Conservation (phyloP, 1,140 invertebrate species). For the Ceratina australensis region DNA sequence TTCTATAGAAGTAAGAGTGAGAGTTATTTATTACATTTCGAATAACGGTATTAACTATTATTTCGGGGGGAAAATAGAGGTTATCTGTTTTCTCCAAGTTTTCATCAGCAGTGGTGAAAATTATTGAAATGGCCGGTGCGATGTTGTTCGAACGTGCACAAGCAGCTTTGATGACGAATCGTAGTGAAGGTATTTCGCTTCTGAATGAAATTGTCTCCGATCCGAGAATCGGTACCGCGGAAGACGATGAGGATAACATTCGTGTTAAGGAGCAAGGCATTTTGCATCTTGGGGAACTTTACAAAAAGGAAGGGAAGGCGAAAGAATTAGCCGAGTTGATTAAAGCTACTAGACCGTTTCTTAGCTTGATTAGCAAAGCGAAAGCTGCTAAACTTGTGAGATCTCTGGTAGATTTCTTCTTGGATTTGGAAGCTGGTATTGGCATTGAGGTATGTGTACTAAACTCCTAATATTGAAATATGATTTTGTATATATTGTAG, state of each 20-base stretch:
- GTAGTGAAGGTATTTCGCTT: slow-evolving; percentile 85
- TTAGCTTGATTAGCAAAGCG: slow-evolving; percentile 97
- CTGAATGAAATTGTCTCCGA: slow-evolving; percentile 87
- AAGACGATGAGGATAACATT: slow-evolving; percentile 92
- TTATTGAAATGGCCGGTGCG: slow-evolving; percentile 87
- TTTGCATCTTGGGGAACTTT: slow-evolving; percentile 91
- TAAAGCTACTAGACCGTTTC: slow-evolving; percentile 95
- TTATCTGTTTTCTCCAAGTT: slow-evolving; percentile 20
- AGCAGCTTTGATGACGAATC: slow-evolving; percentile 85
- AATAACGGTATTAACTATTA: not conserved
- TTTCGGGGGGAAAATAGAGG: not conserved
- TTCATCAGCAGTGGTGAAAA: slow-evolving; percentile 11
- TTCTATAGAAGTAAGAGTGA: not conserved
- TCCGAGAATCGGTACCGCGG: slow-evolving; percentile 82
- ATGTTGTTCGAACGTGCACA: slow-evolving; percentile 91
- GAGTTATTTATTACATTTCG: not conserved
- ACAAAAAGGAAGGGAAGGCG: slow-evolving; percentile 95
- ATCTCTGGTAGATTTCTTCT: slow-evolving; percentile 97
- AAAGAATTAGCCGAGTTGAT: slow-evolving; percentile 96
- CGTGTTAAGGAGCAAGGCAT: slow-evolving; percentile 94
- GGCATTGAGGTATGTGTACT: slow-evolving; percentile 86
- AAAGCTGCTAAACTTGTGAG: slow-evolving; percentile 99
- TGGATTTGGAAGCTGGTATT: slow-evolving; percentile 96
- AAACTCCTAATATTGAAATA: not conserved
- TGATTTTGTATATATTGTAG: not conserved